Base-by-base conservation (phyloP, 2,888 invertebrate genomes). In the Agrochola macilenta region DNA sequence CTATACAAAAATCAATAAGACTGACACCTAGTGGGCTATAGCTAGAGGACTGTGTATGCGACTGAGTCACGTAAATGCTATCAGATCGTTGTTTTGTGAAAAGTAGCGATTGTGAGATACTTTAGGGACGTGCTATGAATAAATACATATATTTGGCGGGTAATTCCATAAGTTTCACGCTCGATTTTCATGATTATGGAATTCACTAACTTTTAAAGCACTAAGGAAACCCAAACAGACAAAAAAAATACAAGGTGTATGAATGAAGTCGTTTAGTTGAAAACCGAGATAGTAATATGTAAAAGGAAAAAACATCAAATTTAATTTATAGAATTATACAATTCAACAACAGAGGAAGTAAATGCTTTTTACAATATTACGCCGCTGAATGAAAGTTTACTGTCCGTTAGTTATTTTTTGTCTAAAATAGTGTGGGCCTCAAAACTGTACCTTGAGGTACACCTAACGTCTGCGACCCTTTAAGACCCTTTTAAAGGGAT, bases 1-100 rank as follows among this genome's bases (percentile, higher is more conserved):
- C 85, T 87, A 84, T 88, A 89, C 89, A 89, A 92, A 92, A 92
- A 92, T 92, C 92, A 89, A 92, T 92, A 92, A 84, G 81, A 83
- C 88, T 88, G 89, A 88, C 91, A 90, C 89, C 89, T 83, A 84
- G 72, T 78, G 63, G 82, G 76, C 74, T 88, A 85, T 87, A 86
- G 86, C 74, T 87, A 89, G 65, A 81, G 78, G 69, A 82, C 64
- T 86, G 69, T 81, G 75, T 88, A 84, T 76, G 85, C 82, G 84
- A 82, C 83, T 88, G 88, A 88, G 88, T 88, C 88, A 88, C 89
- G 84, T 88, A 89, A 83, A 82, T 39, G 81, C 76, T 87, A 88
- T 88, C 88, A 85, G 89, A 88, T 88, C 82, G 85, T 86, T 86
- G 86, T 88, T 88, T 88, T 88, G 89, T 88, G 85, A 88, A 88